Percentiles rank a stretch among this genome's conserved stretches.
Conservation (phyloP, 1,140 invertebrate species). For the Cyrtorhinus lividipennis region DNA sequence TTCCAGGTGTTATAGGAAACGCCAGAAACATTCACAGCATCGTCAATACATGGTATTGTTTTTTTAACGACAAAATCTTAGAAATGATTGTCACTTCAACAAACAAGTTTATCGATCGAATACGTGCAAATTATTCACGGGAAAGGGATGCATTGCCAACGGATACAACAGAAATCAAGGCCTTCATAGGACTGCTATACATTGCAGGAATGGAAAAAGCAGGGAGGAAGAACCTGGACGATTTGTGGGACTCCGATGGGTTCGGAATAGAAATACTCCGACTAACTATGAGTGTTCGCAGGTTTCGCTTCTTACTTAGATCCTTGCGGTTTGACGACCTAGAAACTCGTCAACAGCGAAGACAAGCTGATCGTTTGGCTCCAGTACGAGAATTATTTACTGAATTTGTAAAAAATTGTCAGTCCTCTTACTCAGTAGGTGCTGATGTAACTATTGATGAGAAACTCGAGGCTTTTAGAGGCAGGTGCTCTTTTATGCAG, state of each 20-base stretch:
- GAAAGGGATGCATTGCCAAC: conserved; percentile 18
- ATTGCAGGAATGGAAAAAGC: conserved; percentile 17
- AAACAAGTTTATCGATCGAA: conserved; percentile 17
- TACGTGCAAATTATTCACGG: conserved; percentile 18
- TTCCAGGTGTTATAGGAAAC: conserved; percentile 14
- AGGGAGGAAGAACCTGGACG: conserved; percentile 14
- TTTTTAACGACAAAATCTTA: conserved; percentile 19
- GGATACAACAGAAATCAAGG: conserved; percentile 19
- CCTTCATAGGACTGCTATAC: conserved; percentile 18
- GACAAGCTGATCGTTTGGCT: conserved; percentile 28
- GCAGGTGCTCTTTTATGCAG: conserved; percentile 30
- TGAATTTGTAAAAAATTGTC: conserved; percentile 28
- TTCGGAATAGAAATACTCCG: conserved; percentile 18
- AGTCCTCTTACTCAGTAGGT: conserved; percentile 22
- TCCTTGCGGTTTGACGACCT: conserved; percentile 28
- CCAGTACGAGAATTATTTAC: conserved; percentile 30
- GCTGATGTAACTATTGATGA: conserved; percentile 32
- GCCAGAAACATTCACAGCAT: conserved; percentile 9
- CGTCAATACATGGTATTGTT: conserved; percentile 11
- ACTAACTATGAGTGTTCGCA: conserved; percentile 24
- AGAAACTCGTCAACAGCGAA: conserved; percentile 24
- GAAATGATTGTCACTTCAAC: conserved; percentile 17
- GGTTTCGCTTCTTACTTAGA: conserved; percentile 26
- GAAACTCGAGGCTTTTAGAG: conserved; percentile 30
- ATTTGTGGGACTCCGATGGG: conserved; percentile 18